Evolutionary conservation across 2,888 invertebrate species (phyloP), one percentile per base, ranked within the genome.

Genomic region (Macrophya annulata): DNA sequence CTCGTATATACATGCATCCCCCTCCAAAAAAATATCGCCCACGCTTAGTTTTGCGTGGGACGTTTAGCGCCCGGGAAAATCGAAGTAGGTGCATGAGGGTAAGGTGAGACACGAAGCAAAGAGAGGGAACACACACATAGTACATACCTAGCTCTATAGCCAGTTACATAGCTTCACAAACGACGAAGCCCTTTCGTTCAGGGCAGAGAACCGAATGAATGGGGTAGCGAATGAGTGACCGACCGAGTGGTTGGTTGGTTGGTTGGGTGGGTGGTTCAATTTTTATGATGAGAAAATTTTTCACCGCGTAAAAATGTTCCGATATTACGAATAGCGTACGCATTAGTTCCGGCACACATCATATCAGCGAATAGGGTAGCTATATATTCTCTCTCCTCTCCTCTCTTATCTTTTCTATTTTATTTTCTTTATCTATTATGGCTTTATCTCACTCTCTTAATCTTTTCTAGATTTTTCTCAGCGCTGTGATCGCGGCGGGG

Each of bases 31-130:
- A 59, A 17, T 21, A 40, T 43, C 62, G 62, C 81, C 81, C 79
- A 77, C 77, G 77, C n/a, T n/a, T 77, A 77, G 4, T 43, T 51
- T 43, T 43, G 77, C 77, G 77, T 77, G 77, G 77, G 77, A 62
- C 25, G 21, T 37, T 68, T 25, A 62, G 25, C 62, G 62, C 62
- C 62, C 62, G 62, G 62, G 62, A 62, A 62, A 62, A 62, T 62
- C 62, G 62, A 62, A 62, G 62, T 21, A 62, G 62, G 62, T 25
- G 48, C 31, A 12, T 5, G 48, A 48, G 48, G 25, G 25, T 25
- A 25, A 25, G 62, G 62, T 62, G 21, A 62, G 25, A 8, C 31
- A 31, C n/a, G 55, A 8, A n/a, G 17, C 51, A 17, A 17, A n/a
- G 17, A 51, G 17, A 17, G 51, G 51, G 15, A 55, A 17, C n/a